These are phyloP conservation scores for Solea solea DNA, from an alignment of 2,113 vertebrate genomes.

Conservation along the genomic window DNA sequence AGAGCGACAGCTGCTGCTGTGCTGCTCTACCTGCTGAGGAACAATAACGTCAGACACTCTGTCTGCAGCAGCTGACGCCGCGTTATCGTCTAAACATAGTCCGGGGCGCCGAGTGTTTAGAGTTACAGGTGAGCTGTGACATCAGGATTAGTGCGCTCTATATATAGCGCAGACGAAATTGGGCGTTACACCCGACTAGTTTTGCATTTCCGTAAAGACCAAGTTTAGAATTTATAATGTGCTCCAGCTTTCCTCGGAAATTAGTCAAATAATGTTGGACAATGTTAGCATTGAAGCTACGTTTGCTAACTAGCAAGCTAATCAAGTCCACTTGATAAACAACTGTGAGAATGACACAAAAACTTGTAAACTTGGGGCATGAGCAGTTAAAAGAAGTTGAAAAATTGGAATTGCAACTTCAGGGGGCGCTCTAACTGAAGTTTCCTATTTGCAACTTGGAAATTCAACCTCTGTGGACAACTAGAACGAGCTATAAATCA, in stretches of 20 bases:
- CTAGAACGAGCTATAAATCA: too few species aligned
- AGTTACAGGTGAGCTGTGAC: slow-evolving; percentile 53
- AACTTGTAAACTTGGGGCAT: too few species aligned
- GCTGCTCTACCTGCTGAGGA: slow-evolving; percentile 26
- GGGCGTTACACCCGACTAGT: too few species aligned
- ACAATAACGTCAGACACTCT: slow-evolving; percentile 39
- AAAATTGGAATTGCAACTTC: too few species aligned
- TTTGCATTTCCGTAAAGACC: not conserved
- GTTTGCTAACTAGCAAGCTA: too few species aligned
- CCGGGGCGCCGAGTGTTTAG: slow-evolving; percentile 39
- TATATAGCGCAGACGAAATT: slow-evolving; percentile 51
- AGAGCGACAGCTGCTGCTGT: slow-evolving; percentile 1
- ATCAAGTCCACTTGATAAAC: too few species aligned
- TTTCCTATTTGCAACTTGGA: too few species aligned
- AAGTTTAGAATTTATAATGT: not conserved
- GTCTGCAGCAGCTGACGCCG: slow-evolving; percentile 40
- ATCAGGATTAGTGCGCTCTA: slow-evolving; percentile 60
- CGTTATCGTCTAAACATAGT: slow-evolving; percentile 53
- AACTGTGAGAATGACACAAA: too few species aligned
- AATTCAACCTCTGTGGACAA: too few species aligned
- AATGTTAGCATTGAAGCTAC: too few species aligned
- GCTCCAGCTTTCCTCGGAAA: not conserved
- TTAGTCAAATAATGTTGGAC: not conserved
- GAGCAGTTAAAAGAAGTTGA: too few species aligned
- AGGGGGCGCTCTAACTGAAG: too few species aligned